Base-by-base conservation (phyloP, 2,113 vertebrate genomes). In the Mormyrus iriodes region DNA sequence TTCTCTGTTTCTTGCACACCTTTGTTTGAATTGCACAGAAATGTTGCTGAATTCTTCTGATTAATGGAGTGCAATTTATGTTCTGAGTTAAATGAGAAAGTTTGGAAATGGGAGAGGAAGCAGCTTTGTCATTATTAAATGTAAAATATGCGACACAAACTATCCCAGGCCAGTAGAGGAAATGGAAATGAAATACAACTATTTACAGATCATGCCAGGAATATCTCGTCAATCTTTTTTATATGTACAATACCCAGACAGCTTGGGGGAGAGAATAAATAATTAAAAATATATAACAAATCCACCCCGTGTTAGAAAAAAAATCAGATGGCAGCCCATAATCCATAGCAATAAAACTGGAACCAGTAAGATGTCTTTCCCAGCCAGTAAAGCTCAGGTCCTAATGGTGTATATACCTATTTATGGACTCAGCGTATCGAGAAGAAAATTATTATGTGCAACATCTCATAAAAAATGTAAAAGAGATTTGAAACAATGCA, bases 391-490 rank as follows among this genome's bases (percentile, higher is more conserved):
- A 76, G 5, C 51, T 88, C 51, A 88, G 85, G n/a, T 46, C 42
- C 17, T 27, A 82, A 46, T 89, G 51, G 17, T n/a, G n/a, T 46
- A 35, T 90, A 61, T 73, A 69, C 61, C 86, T 79, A 86, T 89
- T 85, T 79, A 85, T 44, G 89, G 48, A 89, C 82, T 24, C 52
- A 90, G 84, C 87, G 93, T 96, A 97, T 97, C 96, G 96, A 95
- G 93, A 96, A 93, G 96, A 95, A 97, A 97, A 97, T 97, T 96
- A 97, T 97, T 97, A 93, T 94, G 95, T 94, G 95, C 93, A 92
- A 96, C 96, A 97, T 97, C 96, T 96, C 96, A 93, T 93, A 97
- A 96, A 85, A 76, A 76, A 6, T 17, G 12, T 15, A 76, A 17
- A 76, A 31, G 69, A 76, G n/a, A 85, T n/a, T 85, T 85, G n/a